A percentile compares a stretch with the other conserved stretches of the same genome.
Evolutionary conservation across 2,888 invertebrate genomes (phyloP).

Genomic region (Orthosia incerta): DNA sequence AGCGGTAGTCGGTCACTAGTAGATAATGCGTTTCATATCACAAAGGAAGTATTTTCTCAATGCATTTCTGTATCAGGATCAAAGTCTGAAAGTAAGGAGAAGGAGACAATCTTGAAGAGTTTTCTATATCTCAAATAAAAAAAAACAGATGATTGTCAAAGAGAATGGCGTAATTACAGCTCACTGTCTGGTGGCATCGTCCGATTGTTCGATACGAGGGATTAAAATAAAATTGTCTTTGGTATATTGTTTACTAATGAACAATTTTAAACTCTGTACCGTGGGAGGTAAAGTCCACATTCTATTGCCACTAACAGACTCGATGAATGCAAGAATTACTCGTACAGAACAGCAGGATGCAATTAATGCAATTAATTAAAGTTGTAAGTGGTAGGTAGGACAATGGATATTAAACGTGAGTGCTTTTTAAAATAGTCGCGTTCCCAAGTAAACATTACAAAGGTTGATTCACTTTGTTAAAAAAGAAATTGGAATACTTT

Average conservation of each 20-base stretch:
- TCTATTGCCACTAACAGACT: not conserved
- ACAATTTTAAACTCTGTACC: constrained; percentile 35
- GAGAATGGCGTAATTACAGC: constrained; percentile 79
- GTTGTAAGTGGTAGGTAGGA: constrained; percentile 68
- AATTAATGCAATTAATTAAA: constrained; percentile 81
- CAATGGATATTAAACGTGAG: constrained; percentile 52
- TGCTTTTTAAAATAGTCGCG: constrained; percentile 42
- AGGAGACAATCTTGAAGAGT: constrained; percentile 8
- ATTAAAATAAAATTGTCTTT: constrained; percentile 80
- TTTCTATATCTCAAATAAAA: constrained; percentile 34
- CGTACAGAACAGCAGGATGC: constrained; percentile 70
- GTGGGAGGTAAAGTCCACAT: constrained; percentile 6
- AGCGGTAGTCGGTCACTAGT: not conserved
- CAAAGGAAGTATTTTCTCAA: not conserved
- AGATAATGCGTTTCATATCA: not conserved
- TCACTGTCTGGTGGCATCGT: constrained; percentile 78
- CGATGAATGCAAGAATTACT: constrained; percentile 62
- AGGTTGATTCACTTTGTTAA: constrained; percentile 10
- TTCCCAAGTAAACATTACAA: constrained; percentile 12
- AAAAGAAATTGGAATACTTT: not conserved
- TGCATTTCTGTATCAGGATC: not conserved
- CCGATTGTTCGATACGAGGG: constrained; percentile 79
- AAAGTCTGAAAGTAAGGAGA: constrained; percentile 7
- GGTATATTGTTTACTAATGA: constrained; percentile 42
- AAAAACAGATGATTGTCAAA: constrained; percentile 70